A percentile compares a stretch with the other conserved stretches of the same genome.
Evolutionary conservation across 53 echinoderm and acorn worm genomes (phyloP).

Genomic region (Astropecten irregularis): DNA sequence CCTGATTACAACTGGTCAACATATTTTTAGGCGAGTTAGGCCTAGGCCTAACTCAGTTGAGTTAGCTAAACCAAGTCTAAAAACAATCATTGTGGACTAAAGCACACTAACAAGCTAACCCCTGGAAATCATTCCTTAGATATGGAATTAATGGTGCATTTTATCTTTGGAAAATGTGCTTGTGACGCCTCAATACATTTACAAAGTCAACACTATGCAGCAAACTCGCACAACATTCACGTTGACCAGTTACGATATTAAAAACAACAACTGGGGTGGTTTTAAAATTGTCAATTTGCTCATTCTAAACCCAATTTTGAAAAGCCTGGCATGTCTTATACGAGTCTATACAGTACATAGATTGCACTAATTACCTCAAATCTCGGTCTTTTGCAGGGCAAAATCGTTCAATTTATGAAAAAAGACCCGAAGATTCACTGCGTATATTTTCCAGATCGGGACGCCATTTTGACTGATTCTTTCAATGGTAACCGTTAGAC

Average conservation of each 20-base stretch:
- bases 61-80: too few species aligned
- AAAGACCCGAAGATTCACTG: background rate
- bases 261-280: background rate
- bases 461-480: conserved; percentile 41
- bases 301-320: background rate
- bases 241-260: conserved; percentile 26
- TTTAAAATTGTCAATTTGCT: background rate
- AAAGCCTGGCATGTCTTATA: background rate
- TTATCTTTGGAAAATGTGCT: too few species aligned
- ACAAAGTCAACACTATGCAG: too few species aligned
- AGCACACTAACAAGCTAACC: too few species aligned
- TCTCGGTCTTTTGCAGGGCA: background rate
- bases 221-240: background rate
- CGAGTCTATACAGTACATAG: background rate
- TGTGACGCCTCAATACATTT: background rate
- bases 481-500: background rate
- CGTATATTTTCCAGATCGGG: background rate
- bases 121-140: too few species aligned
- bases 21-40: too few species aligned
- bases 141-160: too few species aligned
- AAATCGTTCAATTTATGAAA: conserved; percentile 30
- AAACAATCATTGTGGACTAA: too few species aligned
- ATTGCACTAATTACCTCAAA: conserved; percentile 21
- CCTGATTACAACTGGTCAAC: too few species aligned
- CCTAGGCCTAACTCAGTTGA: too few species aligned